A percentile compares a stretch with the other conserved stretches of the same genome.
phyloP scores from a whole-genome alignment of 2,888 invertebrate genomes.

The Trichacis sp. region DNA sequence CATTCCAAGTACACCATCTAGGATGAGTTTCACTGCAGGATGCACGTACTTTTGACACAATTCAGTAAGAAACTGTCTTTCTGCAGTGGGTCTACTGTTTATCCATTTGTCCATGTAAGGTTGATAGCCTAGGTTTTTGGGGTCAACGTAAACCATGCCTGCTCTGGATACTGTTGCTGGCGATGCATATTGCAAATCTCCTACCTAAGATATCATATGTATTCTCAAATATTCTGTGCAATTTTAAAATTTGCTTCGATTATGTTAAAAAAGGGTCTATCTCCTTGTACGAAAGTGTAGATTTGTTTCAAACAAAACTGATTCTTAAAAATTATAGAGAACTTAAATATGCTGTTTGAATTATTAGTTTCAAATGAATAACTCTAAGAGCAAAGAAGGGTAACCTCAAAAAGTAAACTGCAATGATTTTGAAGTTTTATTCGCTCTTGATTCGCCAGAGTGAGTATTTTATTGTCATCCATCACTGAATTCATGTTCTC shows the following conservation, averaged over 20 bases:
- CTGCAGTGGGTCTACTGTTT: slow-evolving; percentile 70
- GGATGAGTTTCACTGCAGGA: slow-evolving; percentile 78
- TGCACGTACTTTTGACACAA: slow-evolving; percentile 84
- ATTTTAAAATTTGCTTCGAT: neutral
- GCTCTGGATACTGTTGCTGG: slow-evolving; percentile 94
- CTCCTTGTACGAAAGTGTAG: too few species aligned
- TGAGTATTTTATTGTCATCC: slow-evolving; percentile 93
- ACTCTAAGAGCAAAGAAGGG: too few species aligned
- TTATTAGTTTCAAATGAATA: too few species aligned
- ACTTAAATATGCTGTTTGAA: too few species aligned
- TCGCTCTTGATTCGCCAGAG: slow-evolving; percentile 90
- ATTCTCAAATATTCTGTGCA: too few species aligned
- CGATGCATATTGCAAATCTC: slow-evolving; percentile 89
- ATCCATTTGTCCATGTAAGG: slow-evolving; percentile 92
- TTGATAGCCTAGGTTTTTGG: slow-evolving; percentile 87
- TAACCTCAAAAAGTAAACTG: slow-evolving; percentile 88
- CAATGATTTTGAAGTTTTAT: slow-evolving; percentile 86
- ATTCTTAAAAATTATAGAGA: too few species aligned
- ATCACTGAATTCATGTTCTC: slow-evolving; percentile 98
- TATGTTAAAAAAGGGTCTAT: neutral
- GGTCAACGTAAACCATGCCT: slow-evolving; percentile 95
- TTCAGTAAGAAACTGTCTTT: slow-evolving; percentile 68
- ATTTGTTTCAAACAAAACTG: too few species aligned
- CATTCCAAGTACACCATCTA: slow-evolving; percentile 80
- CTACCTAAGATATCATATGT: too few species aligned